Percentiles rank a stretch among this genome's conserved stretches.
phyloP scores from a whole-genome alignment of 2,888 invertebrate species.

The Tetranychus piercei region DNA sequence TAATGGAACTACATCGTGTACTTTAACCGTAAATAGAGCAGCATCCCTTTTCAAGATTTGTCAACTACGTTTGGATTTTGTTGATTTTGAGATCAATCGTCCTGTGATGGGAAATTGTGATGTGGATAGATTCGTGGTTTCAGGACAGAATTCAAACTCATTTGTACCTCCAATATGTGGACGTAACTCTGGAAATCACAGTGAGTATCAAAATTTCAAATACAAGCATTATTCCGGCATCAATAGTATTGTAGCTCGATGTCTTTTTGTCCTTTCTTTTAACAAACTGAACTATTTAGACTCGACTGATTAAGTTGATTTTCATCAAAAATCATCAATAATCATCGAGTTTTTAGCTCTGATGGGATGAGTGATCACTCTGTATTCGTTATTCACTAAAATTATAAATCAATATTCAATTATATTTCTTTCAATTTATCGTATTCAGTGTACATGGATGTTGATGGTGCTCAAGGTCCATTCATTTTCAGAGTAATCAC shows the following conservation, averaged over 20 bases:
- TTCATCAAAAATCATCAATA: too few species aligned
- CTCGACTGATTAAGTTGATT: too few species aligned
- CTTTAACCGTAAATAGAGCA: constrained; percentile 22
- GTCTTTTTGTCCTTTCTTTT: not conserved
- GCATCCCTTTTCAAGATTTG: constrained; percentile 22
- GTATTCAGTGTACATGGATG: constrained; percentile 24
- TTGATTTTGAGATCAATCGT: constrained; percentile 24
- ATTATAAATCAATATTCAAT: too few species aligned
- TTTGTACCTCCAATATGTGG: constrained; percentile 26
- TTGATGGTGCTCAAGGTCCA: constrained; percentile 23
- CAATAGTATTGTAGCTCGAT: not conserved
- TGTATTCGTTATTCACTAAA: too few species aligned
- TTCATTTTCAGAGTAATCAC: constrained; percentile 22
- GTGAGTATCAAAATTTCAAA: constrained; percentile 14
- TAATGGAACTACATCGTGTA: constrained; percentile 21
- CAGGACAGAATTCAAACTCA: constrained; percentile 23
- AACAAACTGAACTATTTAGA: not conserved
- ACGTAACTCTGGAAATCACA: constrained; percentile 25
- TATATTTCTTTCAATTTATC: not conserved
- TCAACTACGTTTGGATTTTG: constrained; percentile 26
- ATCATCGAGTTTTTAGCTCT: too few species aligned
- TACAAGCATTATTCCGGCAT: constrained; percentile 7
- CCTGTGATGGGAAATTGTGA: constrained; percentile 24
- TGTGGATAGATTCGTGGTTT: constrained; percentile 23
- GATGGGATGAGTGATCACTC: too few species aligned